Evolutionary conservation across 2,888 invertebrate genomes (phyloP).

Genomic region (Troides aeacus): DNA sequence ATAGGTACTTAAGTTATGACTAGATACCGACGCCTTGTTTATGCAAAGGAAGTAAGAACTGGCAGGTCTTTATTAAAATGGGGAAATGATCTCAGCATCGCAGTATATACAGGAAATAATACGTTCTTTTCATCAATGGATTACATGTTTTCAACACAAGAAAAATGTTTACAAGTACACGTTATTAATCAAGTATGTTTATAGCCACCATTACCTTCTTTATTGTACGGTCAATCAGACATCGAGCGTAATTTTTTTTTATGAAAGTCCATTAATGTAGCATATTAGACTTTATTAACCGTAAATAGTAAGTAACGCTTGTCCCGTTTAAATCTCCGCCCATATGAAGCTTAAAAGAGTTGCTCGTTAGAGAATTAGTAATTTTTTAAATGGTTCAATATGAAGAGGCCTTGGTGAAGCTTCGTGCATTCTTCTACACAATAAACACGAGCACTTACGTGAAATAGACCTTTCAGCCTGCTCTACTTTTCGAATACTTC

Average conservation of each 20-base stretch:
- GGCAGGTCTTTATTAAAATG: neutral
- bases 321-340: conserved; percentile 34
- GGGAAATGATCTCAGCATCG: conserved; percentile 7
- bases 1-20: neutral
- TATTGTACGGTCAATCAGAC: neutral
- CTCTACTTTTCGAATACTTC: conserved; percentile 49
- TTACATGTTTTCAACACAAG: neutral
- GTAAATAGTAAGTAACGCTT: conserved; percentile 31
- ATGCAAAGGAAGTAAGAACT: conserved; percentile 4
- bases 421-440: neutral
- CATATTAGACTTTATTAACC: conserved; percentile 11
- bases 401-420: neutral
- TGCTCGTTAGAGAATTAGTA: neutral
- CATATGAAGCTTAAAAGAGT: conserved; percentile 20
- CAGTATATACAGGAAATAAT: neutral
- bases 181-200: no score
- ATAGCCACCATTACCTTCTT: no score
- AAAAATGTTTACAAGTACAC: no score
- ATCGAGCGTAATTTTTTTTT: neutral
- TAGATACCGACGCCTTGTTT: neutral
- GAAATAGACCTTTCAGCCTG: conserved; percentile 47
- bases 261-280: neutral
- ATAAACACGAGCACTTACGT: conserved; percentile 38
- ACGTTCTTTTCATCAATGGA: neutral
- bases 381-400: neutral